Percentiles rank a stretch among this genome's conserved stretches.
These are phyloP conservation scores for Pseudopodoces humilis DNA, from an alignment of 2,113 vertebrate genomes.

Conservation along the genomic window DNA sequence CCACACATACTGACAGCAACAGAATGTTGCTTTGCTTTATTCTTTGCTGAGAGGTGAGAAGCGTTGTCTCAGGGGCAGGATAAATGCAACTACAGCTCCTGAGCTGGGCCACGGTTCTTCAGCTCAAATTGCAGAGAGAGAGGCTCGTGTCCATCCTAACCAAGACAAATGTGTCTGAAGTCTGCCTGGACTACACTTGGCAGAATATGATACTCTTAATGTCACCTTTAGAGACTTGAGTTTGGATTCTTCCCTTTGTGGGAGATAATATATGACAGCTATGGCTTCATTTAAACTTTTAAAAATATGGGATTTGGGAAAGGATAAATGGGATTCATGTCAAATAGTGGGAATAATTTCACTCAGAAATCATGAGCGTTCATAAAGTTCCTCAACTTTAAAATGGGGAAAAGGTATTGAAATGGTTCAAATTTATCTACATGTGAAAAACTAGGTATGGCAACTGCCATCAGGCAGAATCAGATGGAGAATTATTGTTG, in stretches of 20 bases:
- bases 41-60: neutral
- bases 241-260: neutral
- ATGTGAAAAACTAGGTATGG: neutral
- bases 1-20: neutral
- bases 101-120: fast-evolving
- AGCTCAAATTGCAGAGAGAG: neutral
- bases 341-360: neutral
- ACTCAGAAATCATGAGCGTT: neutral
- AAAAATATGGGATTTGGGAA: neutral
- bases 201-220: neutral
- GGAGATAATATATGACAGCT: neutral
- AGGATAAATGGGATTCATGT: neutral
- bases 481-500: neutral
- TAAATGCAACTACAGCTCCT: neutral
- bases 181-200: neutral
- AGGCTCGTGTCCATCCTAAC: neutral
- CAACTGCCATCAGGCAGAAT: neutral
- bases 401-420: neutral
- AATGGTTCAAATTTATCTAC: neutral
- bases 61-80: neutral
- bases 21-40: neutral
- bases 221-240: neutral
- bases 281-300: neutral
- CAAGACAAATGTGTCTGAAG: neutral
- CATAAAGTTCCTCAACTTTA: neutral